phyloP scores from a whole-genome alignment of 92 coral and sea anemone species.

The Actinernus sp. region DNA sequence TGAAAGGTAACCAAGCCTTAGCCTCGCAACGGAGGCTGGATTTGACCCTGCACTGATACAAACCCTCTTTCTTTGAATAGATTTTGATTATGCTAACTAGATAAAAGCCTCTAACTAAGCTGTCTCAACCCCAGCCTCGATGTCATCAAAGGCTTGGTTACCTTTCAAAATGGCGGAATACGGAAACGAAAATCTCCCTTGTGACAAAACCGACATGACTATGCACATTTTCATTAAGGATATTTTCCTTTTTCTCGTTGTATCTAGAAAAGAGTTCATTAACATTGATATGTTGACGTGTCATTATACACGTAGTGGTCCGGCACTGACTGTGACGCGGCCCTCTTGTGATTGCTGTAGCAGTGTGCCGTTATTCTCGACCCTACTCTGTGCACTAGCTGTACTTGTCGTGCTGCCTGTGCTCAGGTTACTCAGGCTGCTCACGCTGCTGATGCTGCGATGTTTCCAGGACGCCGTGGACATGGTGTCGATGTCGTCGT shows the following conservation, averaged over 20 bases:
- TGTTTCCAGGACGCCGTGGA: slow-evolving; percentile 78
- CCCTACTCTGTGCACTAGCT: slow-evolving; percentile 13
- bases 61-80: neutral
- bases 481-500: slow-evolving; percentile 34
- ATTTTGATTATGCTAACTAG: too few species aligned
- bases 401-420: slow-evolving; percentile 53
- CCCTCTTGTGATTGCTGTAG: slow-evolving; percentile 10
- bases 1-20: too few species aligned
- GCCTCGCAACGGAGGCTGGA: too few species aligned
- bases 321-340: neutral
- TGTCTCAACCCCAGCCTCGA: too few species aligned
- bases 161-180: too few species aligned
- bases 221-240: neutral
- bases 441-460: slow-evolving; percentile 64
- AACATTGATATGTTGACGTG: neutral
- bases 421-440: slow-evolving; percentile 60
- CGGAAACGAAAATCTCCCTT: too few species aligned
- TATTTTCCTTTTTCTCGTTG: neutral
- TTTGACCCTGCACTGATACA: neutral
- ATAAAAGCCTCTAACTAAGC: too few species aligned
- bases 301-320: neutral
- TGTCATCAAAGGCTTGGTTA: too few species aligned
- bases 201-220: too few species aligned
- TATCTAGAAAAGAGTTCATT: too few species aligned
- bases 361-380: slow-evolving; percentile 82